Evolutionary conservation across 2,888 invertebrate species (phyloP).

Genomic region (Margaritifera margaritifera): DNA sequence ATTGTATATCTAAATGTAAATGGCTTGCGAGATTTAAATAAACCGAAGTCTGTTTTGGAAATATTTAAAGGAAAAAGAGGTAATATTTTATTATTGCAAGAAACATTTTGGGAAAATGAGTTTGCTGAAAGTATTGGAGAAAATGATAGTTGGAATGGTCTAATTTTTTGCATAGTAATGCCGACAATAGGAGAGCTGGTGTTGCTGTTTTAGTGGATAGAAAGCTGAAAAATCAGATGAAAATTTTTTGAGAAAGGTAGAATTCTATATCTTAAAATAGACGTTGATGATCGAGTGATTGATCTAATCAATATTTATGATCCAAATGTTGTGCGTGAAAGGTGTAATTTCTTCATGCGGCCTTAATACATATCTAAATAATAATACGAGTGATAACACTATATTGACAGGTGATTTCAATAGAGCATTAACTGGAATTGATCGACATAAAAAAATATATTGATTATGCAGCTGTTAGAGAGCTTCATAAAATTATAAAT

Average conservation of each 20-base stretch:
- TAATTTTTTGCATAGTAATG: not conserved
- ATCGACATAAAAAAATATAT: no score
- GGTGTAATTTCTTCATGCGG: not conserved
- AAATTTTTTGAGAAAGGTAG: not conserved
- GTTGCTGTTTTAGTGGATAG: not conserved
- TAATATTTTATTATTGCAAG: not conserved
- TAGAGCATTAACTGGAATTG: no score
- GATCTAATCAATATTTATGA: conserved; percentile 2
- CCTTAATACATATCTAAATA: not conserved
- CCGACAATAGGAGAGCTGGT: not conserved
- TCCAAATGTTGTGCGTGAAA: not conserved
- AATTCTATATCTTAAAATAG: not conserved
- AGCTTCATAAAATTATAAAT: no score
- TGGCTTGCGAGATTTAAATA: not conserved
- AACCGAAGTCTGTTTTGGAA: not conserved
- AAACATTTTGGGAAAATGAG: not conserved
- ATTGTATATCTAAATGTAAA: conserved; percentile 1
- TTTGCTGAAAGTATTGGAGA: not conserved
- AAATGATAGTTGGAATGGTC: not conserved
- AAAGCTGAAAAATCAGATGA: not conserved
- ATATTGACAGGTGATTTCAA: no score
- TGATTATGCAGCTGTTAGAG: no score
- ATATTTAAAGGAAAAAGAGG: not conserved
- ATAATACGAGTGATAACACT: no score
- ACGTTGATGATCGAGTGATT: not conserved